Evolutionary conservation across 2,797 vertebrate species (phyloP).

Genomic region (Nyctibius grandis): DNA sequence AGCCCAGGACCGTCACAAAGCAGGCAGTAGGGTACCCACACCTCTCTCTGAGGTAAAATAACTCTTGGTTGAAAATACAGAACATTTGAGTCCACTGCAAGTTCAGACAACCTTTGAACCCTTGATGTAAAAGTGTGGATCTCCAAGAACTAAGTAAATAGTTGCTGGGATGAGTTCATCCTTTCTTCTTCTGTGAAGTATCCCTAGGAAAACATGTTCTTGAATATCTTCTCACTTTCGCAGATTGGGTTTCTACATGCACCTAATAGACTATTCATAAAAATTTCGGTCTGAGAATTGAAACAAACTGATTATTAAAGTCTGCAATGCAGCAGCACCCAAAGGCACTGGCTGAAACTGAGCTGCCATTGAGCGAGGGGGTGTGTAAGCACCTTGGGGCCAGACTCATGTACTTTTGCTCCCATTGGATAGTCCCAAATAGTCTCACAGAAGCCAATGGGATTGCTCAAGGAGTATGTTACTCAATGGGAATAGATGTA

Average conservation of each 20-base stretch:
- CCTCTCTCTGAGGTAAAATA: neutral
- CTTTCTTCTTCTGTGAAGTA: slow-evolving; percentile 25
- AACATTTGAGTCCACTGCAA: neutral
- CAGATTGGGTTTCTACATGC: neutral
- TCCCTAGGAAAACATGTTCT: neutral
- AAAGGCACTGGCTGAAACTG: slow-evolving; percentile 34
- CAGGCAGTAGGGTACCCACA: neutral
- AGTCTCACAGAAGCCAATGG: neutral
- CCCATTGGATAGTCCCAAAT: slow-evolving; percentile 39
- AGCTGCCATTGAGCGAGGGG: neutral
- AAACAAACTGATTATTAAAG: slow-evolving; percentile 50
- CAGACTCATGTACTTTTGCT: slow-evolving; percentile 42
- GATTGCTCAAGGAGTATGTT: slow-evolving; percentile 47
- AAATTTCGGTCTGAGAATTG: slow-evolving; percentile 3
- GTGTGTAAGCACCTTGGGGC: slow-evolving; percentile 41
- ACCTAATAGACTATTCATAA: slow-evolving; percentile 21
- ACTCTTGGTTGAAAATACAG: neutral
- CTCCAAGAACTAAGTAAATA: slow-evolving; percentile 24
- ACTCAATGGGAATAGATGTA: slow-evolving; percentile 34
- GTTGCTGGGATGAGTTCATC: slow-evolving; percentile 11
- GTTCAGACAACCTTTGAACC: slow-evolving; percentile 21
- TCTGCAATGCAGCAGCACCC: slow-evolving; percentile 12
- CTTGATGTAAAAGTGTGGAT: neutral
- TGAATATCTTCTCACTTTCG: neutral
- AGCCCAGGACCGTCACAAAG: neutral